Base-by-base conservation (phyloP, 2,113 vertebrate species). In the Phalacrocorax brasilianus region DNA sequence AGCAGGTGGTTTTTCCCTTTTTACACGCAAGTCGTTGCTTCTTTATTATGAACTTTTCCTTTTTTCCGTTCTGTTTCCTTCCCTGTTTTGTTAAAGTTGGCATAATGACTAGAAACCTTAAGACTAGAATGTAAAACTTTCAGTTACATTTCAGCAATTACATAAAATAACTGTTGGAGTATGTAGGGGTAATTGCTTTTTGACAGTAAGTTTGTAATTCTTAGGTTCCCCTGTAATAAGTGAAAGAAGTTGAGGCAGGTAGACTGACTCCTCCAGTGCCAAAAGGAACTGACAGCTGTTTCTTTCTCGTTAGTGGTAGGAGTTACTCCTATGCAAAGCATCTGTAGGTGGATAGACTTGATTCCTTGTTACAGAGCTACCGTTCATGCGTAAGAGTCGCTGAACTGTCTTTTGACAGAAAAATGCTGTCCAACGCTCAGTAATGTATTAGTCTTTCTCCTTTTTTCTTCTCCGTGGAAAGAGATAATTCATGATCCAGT, bases 1-100 rank as follows among this genome's bases (percentile, higher is more conserved):
- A 8, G 30, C 0, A 9, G 11, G 0, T 1, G 3, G 3, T 40
- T 76, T 58, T 45, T 33, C 12, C 24, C 5, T 38, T 50, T 58
- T 62, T 27, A 38, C 19, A 9, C 20, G 3, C 9, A 27, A 1
- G 9, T 7, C 45, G 22, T 72, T 13, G 24, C 27, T 68, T 52
- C 6, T 66, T 87, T 53, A 59, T 33, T 42, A 23, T 0, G 4
- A 73, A 35, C 42, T 70, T 90, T 68, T 10, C 10, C 6, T 50
- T 33, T 65, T 76, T 56, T 16, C 26, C 33, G 3, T 1, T 56
- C 19, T 7, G 1, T 56, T 82, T 89, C 58, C 50, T 80, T 55
- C 55, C 44, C 47, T 10, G 9, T 38, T 88, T 5, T 27, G 17
- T 17, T 68, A 32, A 52, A 77, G 66, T 71, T 10, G 8, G 8